Evolutionary conservation across 2,797 vertebrate genomes (phyloP).

Genomic region (Myotis daubentonii): DNA sequence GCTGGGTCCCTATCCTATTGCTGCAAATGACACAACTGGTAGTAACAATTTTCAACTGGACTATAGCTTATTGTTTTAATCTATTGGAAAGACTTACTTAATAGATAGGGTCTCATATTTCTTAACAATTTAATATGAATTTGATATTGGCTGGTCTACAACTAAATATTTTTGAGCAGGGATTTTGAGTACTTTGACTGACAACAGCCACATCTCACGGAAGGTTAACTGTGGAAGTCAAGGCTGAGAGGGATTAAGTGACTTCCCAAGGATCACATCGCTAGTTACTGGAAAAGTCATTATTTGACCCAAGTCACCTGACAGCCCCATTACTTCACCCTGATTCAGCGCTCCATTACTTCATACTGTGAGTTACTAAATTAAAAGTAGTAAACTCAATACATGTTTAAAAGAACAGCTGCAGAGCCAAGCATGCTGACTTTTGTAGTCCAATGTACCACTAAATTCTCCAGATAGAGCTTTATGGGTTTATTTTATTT

Average conservation of each 20-base stretch:
- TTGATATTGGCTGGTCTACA: not conserved
- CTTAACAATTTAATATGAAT: slow-evolving; percentile 23
- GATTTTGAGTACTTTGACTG: slow-evolving; percentile 18
- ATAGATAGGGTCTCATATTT: not conserved
- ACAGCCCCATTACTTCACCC: not conserved
- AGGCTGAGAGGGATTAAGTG: not conserved
- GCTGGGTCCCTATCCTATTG: not conserved
- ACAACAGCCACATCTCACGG: not conserved
- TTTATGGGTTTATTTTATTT: slow-evolving; percentile 39
- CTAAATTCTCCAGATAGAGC: not conserved
- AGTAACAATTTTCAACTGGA: slow-evolving; percentile 4
- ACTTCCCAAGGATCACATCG: not conserved
- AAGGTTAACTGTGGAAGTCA: slow-evolving; percentile 27
- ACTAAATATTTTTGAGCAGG: not conserved
- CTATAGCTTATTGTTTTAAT: not conserved
- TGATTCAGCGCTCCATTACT: not conserved
- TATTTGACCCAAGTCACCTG: not conserved
- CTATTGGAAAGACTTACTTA: slow-evolving; percentile 36
- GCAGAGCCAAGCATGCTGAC: not conserved
- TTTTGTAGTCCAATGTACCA: not conserved
- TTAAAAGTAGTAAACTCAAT: not conserved
- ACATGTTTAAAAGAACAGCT: slow-evolving; percentile 15
- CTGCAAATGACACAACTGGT: not conserved
- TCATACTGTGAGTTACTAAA: slow-evolving; percentile 13
- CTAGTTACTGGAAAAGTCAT: not conserved